phyloP scores from a whole-genome alignment of 1,140 invertebrate species.

The Mamestra configurata region DNA sequence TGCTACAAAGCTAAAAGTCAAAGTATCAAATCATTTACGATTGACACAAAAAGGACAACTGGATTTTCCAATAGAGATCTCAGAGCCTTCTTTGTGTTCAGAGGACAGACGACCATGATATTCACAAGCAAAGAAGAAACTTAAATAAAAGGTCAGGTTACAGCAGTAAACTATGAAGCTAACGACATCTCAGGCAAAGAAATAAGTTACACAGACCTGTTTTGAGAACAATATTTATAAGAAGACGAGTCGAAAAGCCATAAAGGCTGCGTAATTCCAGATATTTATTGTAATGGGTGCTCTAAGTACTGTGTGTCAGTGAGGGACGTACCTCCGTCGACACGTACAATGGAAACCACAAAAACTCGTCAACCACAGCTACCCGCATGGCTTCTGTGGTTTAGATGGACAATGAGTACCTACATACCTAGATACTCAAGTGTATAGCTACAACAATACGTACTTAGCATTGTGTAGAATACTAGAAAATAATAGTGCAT shows the following conservation, averaged over 20 bases:
- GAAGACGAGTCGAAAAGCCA: background rate
- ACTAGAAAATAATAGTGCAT: too few relatives aligned
- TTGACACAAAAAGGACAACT: too few relatives aligned
- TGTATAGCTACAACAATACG: too few relatives aligned
- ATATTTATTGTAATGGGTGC: background rate
- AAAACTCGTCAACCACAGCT: background rate
- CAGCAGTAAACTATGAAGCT: background rate
- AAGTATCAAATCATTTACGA: too few relatives aligned
- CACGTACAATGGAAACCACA: conserved; percentile 16
- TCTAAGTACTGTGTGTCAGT: background rate
- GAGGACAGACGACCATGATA: background rate
- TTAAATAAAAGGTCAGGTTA: background rate
- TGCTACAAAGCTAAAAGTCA: too few relatives aligned
- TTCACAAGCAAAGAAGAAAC: background rate
- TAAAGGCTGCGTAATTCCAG: background rate
- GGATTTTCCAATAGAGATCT: too few relatives aligned
- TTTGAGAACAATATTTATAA: background rate
- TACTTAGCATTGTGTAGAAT: too few relatives aligned
- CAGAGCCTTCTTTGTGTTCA: too few relatives aligned
- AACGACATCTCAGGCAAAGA: background rate
- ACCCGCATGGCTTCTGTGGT: conserved; percentile 35
- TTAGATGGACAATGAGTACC: background rate
- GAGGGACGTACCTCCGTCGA: background rate
- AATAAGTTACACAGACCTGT: background rate
- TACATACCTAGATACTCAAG: too few relatives aligned